Conservation (phyloP, 1,140 invertebrate genomes). For the Globodera ellingtonae region DNA sequence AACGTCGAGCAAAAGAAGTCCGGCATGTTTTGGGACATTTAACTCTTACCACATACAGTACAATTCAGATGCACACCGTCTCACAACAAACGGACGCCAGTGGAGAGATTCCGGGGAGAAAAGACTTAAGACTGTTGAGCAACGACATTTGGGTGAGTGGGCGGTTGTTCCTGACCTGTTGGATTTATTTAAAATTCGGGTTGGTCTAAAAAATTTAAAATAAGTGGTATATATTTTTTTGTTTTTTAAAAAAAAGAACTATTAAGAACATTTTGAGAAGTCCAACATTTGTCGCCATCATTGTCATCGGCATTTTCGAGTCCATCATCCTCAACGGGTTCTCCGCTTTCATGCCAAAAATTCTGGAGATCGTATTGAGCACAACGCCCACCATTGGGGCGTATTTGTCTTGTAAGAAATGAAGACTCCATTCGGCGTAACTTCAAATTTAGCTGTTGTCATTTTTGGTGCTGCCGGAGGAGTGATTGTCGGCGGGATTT, state of each 20-base stretch:
- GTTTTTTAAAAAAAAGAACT: too few relatives aligned
- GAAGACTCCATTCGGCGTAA: background rate
- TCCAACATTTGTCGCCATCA: conserved; percentile 61
- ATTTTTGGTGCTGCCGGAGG: conserved; percentile 64
- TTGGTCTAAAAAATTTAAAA: too few relatives aligned
- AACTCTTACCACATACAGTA: background rate
- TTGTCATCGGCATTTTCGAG: conserved; percentile 64
- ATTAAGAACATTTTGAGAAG: conserved; percentile 62
- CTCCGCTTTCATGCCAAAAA: conserved; percentile 65
- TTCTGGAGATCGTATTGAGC: conserved; percentile 60
- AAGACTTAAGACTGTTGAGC: conserved; percentile 46
- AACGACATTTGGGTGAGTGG: conserved; percentile 48
- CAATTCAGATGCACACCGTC: conserved; percentile 57
- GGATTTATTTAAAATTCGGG: too few relatives aligned
- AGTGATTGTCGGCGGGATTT: conserved; percentile 61
- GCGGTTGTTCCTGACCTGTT: too few relatives aligned
- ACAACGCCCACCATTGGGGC: conserved; percentile 59
- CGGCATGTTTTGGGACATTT: background rate
- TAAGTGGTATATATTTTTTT: too few relatives aligned
- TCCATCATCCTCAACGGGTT: conserved; percentile 64
- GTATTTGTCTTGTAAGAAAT: conserved; percentile 60
- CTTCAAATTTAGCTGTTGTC: conserved; percentile 56
- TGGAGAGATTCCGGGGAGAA: conserved; percentile 46
- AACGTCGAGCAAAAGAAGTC: conserved; percentile 60
- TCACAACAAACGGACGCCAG: conserved; percentile 52